Percentiles rank a stretch among this genome's conserved stretches.
Evolutionary conservation across 2,797 vertebrate genomes (phyloP).

Genomic region (Spondyliosoma cantharus): DNA sequence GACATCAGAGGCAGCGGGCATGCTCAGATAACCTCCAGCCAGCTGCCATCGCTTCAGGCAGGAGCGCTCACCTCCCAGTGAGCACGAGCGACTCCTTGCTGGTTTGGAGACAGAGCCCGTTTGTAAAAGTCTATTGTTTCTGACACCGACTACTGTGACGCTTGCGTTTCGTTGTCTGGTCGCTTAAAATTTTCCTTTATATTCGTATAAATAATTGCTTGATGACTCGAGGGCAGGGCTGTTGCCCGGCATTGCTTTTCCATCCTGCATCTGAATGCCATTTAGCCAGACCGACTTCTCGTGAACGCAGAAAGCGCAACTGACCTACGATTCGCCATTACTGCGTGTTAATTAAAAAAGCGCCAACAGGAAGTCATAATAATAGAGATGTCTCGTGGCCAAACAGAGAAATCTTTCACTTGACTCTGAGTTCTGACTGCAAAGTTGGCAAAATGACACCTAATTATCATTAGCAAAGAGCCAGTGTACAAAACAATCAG

Average conservation of each 20-base stretch:
- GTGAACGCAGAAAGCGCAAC: background rate
- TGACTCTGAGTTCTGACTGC: background rate
- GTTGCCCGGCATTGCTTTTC: too few species aligned
- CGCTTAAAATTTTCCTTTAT: background rate
- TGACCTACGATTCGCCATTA: constrained; percentile 9
- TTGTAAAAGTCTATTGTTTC: constrained; percentile 31
- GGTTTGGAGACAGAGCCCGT: constrained; percentile 12
- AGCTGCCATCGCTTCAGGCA: constrained; percentile 52
- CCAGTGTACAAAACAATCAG: background rate
- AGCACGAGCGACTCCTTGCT: constrained; percentile 22
- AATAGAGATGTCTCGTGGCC: background rate
- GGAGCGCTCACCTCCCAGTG: constrained; percentile 19
- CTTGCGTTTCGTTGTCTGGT: background rate
- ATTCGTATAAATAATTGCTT: background rate
- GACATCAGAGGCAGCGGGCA: constrained; percentile 19
- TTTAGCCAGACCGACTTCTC: background rate
- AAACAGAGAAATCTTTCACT: background rate
- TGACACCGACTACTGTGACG: constrained; percentile 10
- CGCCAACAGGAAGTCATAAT: background rate
- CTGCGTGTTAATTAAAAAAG: constrained; percentile 1
- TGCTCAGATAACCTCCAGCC: constrained; percentile 53
- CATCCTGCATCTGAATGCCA: background rate
- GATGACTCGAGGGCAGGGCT: background rate
- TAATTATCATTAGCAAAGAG: constrained; percentile 1
- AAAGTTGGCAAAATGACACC: background rate